Evolutionary conservation across 2,888 invertebrate species (phyloP).

Genomic region (Pammene aurita): DNA sequence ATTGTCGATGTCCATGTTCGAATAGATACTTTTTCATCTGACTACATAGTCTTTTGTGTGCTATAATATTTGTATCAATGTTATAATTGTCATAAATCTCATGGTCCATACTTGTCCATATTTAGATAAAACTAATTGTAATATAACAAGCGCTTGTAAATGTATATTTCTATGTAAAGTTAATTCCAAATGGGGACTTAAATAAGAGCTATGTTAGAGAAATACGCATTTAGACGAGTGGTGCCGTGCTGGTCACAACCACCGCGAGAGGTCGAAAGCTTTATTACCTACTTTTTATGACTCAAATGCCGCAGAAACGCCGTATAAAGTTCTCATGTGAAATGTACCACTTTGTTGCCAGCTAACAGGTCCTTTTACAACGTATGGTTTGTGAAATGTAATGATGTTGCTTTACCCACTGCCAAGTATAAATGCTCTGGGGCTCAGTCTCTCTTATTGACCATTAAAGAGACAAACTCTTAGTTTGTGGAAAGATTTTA

Average conservation of each 20-base stretch:
- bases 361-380: neutral
- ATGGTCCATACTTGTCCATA: conserved; percentile 19
- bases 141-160: conserved; percentile 7
- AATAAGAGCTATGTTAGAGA: conserved; percentile 16
- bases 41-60: neutral
- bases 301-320: neutral
- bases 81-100: neutral
- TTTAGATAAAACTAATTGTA: conserved; percentile 7
- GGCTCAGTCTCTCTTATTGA: too few relatives aligned
- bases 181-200: conserved; percentile 13
- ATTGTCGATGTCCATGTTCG: neutral
- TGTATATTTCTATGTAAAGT: conserved; percentile 6
- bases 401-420: too few relatives aligned
- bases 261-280: neutral
- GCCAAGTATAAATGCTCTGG: too few relatives aligned
- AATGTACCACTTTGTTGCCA: neutral
- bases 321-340: neutral
- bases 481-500: too few relatives aligned
- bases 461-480: too few relatives aligned
- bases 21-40: neutral
- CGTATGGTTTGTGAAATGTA: too few relatives aligned
- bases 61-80: conserved; percentile 1
- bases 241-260: conserved; percentile 19
- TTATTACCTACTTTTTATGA: conserved; percentile 10
- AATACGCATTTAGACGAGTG: conserved; percentile 35